Base-by-base conservation (phyloP, 2,888 invertebrate species). In the Shargacucullia verbasci region DNA sequence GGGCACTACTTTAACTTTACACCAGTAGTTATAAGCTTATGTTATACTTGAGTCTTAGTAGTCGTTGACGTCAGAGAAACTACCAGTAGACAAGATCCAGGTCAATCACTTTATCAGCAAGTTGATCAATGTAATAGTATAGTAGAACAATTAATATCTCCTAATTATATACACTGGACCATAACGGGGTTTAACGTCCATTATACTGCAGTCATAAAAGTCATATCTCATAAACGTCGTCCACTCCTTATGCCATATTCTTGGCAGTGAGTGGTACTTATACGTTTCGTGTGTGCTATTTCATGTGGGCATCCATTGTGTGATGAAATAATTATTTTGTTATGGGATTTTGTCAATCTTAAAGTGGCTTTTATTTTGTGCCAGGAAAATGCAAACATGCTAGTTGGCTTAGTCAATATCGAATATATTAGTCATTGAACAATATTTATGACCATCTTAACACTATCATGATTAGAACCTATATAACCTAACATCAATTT, bases 141-240 rank as follows among this genome's bases (percentile, higher is more conserved):
- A 35, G 72, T 58, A 64, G 44, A 54, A 61, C 47, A 65, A 66
- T 79, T 68, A 72, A 57, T 65, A 58, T 58, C 55, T 54, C 69
- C 77, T 70, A 77, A 76, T 79, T 77, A 71, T 69, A 70, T 66
- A 71, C 68, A 55, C 62, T 64, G 57, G 70, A 47, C 39, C 59
- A 56, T 61, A 60, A 64, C 70, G 66, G 72, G 67, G 57, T 58
- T 80, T 81, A 76, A 82, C 74, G 80, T 71, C 73, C 54, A 75
- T 80, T 86, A 81, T 80, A 83, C 68, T 76, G 68, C 67, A 58
- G 73, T 64, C 76, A 70, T 86, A 84, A 84, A 81, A 65, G 62
- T 65, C 53, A 73, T 72, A 76, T 65, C 66, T 76, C 78, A 72
- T 83, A 83, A 81, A 80, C 69, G 62, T 46, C 64, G 77, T 74